Base-by-base conservation (phyloP, 1,140 invertebrate genomes). In the Tyrophagus putrescentiae region DNA sequence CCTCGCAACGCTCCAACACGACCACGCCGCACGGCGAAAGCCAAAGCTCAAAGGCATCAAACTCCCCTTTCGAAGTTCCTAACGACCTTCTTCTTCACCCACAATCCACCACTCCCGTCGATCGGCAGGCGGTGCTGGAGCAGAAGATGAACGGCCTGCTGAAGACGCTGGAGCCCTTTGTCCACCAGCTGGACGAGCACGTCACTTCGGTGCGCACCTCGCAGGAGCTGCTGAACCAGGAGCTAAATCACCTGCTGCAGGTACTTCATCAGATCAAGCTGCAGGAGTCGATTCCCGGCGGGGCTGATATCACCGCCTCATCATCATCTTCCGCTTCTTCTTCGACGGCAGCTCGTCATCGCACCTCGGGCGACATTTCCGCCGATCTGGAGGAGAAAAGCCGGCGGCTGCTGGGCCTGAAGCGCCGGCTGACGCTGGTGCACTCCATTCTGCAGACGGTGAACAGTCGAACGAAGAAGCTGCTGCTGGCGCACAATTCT, bases 361-460 rank as follows among this genome's bases (percentile, higher is more conserved):
- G 32, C 4, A 21, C 3, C 2, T 31, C 11, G 4, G 25, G n/a
- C 25, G 57, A 59, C 50, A 4, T 59, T 29, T 4, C 36, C 21
- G 9, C n/a, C 33, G 45, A 39, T 32, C 9, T 64, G 0, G 56
- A 62, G 13, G 60, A 63, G 11, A 64, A 63, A 25, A 44, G 62
- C 9, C 58, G 39, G 32, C 56, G 56, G 39, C 36, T 64, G 18
- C 28, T 59, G 9, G 31, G 48, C 6, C 16, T 64, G 3, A 64
- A 63, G 34, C 61, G 63, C 1, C 32, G 52, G 31, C 36, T 64
- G 29, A 64, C 63, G 31, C 28, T 64, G 5, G 33, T 64, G 3
- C 61, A 64, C 32, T 64, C 60, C 23, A 58, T 64, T 48, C n/a
- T 64, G 1, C 63, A 64, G 34, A 64, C 63, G 13, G 11, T 48